A percentile compares a stretch with the other conserved stretches of the same genome.
These are phyloP conservation scores for Discoglossus pictus DNA, from an alignment of 2,797 vertebrate genomes.

Conservation along the genomic window DNA sequence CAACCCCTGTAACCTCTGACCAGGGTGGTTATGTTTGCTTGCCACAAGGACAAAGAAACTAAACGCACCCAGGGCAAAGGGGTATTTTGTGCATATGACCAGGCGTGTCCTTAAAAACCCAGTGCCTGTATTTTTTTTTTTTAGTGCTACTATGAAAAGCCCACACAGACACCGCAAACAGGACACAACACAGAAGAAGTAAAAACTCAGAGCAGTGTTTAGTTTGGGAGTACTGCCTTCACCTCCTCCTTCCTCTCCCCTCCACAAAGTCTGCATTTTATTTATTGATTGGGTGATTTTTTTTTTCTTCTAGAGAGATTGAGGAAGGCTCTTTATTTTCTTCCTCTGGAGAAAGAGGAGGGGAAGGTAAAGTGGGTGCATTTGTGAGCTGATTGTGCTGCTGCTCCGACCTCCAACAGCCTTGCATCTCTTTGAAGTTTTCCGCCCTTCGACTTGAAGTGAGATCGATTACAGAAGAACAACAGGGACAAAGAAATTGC, in stretches of 20 bases:
- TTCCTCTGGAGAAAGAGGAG: constrained; percentile 47
- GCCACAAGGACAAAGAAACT: too few species aligned
- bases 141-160: too few species aligned
- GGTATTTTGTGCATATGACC: too few species aligned
- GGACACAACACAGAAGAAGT: too few species aligned
- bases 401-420: constrained; percentile 71
- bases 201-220: too few species aligned
- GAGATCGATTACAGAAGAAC: constrained; percentile 84
- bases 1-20: too few species aligned
- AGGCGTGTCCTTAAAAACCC: too few species aligned
- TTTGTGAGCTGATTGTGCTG: constrained; percentile 65
- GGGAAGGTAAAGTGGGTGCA: constrained; percentile 56
- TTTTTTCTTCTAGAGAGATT: constrained; percentile 35
- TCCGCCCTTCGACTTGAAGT: constrained; percentile 68
- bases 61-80: too few species aligned
- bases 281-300: constrained; percentile 53
- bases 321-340: constrained; percentile 53
- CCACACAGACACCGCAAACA: too few species aligned
- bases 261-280: constrained; percentile 50
- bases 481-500: constrained; percentile 75
- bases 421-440: constrained; percentile 76
- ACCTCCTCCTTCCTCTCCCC: background rate
- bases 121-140: too few species aligned
- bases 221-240: constrained; percentile 1
- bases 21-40: too few species aligned